A percentile compares a stretch with the other conserved stretches of the same genome.
phyloP scores from a whole-genome alignment of 2,113 vertebrate species.

The Lota lota region DNA sequence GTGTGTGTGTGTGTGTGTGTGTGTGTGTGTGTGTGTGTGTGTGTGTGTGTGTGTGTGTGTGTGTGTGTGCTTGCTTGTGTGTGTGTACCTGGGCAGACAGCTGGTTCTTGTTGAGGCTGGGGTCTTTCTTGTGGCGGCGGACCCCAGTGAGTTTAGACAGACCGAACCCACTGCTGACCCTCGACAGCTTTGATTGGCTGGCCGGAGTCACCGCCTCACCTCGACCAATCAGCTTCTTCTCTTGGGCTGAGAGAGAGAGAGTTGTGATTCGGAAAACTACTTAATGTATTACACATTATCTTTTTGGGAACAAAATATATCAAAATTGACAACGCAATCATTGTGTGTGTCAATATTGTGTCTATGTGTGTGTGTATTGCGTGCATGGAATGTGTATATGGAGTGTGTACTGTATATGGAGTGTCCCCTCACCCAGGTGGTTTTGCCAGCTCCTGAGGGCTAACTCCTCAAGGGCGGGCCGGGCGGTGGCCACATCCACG shows the following conservation, averaged over 20 bases:
- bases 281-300: too few species aligned
- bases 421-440: conserved; percentile 83
- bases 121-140: conserved; percentile 91
- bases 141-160: conserved; percentile 95
- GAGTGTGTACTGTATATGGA: neutral
- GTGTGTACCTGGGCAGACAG: conserved; percentile 87
- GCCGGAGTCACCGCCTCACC: conserved; percentile 86
- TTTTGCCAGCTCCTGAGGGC: conserved; percentile 96
- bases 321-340: neutral
- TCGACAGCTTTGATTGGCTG: conserved; percentile 91
- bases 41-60: conserved; percentile 2
- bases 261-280: too few species aligned
- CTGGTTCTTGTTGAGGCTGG: conserved; percentile 89
- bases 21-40: neutral
- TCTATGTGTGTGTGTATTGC: neutral
- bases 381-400: too few species aligned
- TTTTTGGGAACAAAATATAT: too few species aligned
- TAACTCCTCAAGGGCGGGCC: conserved; percentile 88
- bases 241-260: conserved; percentile 76
- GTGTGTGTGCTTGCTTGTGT: neutral
- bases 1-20: neutral
- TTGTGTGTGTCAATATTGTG: neutral
- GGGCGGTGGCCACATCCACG: conserved; percentile 86
- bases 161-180: conserved; percentile 97
- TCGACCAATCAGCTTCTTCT: conserved; percentile 94